Evolutionary conservation across 2,888 invertebrate genomes (phyloP), one percentile per base, ranked within the genome.

Genomic region (Euplagia quadripunctaria): DNA sequence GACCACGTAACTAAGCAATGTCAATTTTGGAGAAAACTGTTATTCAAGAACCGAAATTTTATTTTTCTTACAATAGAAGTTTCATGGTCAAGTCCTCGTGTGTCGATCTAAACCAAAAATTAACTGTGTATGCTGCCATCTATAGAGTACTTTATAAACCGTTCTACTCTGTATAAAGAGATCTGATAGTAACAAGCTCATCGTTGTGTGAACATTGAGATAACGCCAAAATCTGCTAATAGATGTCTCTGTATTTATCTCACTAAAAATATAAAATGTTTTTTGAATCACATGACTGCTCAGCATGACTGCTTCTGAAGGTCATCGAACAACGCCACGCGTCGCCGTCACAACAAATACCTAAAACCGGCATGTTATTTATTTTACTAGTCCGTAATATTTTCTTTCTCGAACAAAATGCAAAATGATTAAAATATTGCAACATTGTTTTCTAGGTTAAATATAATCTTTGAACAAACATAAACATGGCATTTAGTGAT

Each of bases 251-350:
- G 46, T 58, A 46, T 61, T 31, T 0, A 9, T 31, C 9, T 16
- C 16, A 61, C 11, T 11, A 6, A 5, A 46, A 43, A 43, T 0
- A 51, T 0, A 1, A 12, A 46, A 17, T 0, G 16, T 1, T 20
- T 42, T 17, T 43, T 43, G 12, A 55, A 61, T 69, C 69, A 69
- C 69, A 69, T 69, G 69, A 69, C 43, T 14, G 61, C 12, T 61
- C 4, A 55, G 55, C 69, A 69, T 69, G 69, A 69, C 43, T 14
- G 61, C 12, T 61, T 12, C 14, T 68, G 69, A 69, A 69, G 69
- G 69, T 49, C 61, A 49, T 43, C 43, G 11, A 42, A 4, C 20
- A 51, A 41, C 66, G 42, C 52, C 52, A 55, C 68, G 14, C 61
- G 17, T 11, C 12, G 7, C 42, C 17, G 3, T 52, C 17, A 42